Evolutionary conservation across 2,888 invertebrate species (phyloP).

Genomic region (Acleris holmiana): DNA sequence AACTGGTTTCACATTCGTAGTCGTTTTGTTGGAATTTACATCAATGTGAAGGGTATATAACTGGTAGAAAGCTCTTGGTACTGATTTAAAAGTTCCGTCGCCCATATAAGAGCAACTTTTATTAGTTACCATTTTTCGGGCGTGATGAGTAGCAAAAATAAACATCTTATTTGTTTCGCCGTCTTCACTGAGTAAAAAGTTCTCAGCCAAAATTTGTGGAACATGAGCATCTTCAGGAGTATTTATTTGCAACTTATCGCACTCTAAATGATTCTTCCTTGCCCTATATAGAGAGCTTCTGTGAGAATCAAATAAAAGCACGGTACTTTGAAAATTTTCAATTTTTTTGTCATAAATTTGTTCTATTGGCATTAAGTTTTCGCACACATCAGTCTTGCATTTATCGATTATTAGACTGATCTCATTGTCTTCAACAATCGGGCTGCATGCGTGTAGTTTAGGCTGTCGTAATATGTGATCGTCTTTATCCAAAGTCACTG

Average conservation of each 20-base stretch:
- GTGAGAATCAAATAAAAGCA: slow-evolving; percentile 2
- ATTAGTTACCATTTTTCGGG: slow-evolving; percentile 1
- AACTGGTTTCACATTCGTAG: slow-evolving; percentile 2
- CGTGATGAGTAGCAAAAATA: slow-evolving; percentile 4
- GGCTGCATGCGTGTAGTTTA: slow-evolving; percentile 2
- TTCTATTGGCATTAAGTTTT: slow-evolving; percentile 2
- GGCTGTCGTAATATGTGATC: not conserved
- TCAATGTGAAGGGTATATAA: slow-evolving; percentile 1
- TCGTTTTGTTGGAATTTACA: not conserved
- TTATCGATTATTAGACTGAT: slow-evolving; percentile 3
- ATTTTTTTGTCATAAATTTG: not conserved
- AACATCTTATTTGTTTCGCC: slow-evolving; percentile 4
- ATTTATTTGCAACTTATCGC: not conserved
- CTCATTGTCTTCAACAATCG: slow-evolving; percentile 1
- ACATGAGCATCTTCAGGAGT: slow-evolving; percentile 2
- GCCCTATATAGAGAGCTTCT: slow-evolving; percentile 4
- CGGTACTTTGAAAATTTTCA: not conserved
- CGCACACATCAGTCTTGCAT: not conserved
- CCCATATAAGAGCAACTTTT: slow-evolving; percentile 3
- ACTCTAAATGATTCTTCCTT: slow-evolving; percentile 3
- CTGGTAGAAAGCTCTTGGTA: slow-evolving; percentile 1
- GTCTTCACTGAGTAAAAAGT: slow-evolving; percentile 2
- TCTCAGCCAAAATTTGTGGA: slow-evolving; percentile 4
- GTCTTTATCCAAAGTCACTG: not conserved
- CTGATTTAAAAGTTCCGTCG: slow-evolving; percentile 1